Evolutionary conservation across 1,140 invertebrate genomes (phyloP), one percentile per base, ranked within the genome.

Genomic region (Drosophila parvula): DNA sequence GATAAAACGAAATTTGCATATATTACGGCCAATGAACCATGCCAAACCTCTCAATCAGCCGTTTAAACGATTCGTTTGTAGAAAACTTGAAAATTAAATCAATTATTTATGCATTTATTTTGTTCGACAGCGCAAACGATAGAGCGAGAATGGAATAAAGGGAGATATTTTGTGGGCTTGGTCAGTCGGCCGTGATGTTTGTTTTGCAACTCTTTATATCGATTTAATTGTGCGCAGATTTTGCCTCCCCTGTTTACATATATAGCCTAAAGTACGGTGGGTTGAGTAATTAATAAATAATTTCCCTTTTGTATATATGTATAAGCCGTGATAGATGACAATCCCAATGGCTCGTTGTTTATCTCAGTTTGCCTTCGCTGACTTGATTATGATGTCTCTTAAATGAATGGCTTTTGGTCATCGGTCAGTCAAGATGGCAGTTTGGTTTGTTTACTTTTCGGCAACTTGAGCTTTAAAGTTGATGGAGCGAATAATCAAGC

Each of bases 91-190:
- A 85, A 78, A 81, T 84, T 74, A 81, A 85, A 84, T 85, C 74
- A 85, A 85, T 84, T 84, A 85, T 84, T 81, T 78, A 85, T 81
- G 81, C 81, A 78, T 85, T 78, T 74, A 81, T 85, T 85, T 81
- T 73, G 78, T 68, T 58, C 28, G 34, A 47, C 41, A 68, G 44
- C 22, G 60, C 60, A 27, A 30, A 10, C 3, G 50, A n/a, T 7
- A 34, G 32, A 12, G 18, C 14, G 32, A 14, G 27, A 27, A 5
- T 38, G 38, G 38, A 32, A 51, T 16, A 22, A 34, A 11, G 40
- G 40, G 50, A 68, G 50, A 68, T 53, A 50, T 41, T 65, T 68
- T 67, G 68, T 56, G 41, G 38, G 51, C 50, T 32, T 53, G 58
- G 65, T 8, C 64, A 56, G 43, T 34, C 41, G 28, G n/a, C 43